Conservation (phyloP, 2,888 invertebrate genomes). For the Yponomeuta cagnagella region DNA sequence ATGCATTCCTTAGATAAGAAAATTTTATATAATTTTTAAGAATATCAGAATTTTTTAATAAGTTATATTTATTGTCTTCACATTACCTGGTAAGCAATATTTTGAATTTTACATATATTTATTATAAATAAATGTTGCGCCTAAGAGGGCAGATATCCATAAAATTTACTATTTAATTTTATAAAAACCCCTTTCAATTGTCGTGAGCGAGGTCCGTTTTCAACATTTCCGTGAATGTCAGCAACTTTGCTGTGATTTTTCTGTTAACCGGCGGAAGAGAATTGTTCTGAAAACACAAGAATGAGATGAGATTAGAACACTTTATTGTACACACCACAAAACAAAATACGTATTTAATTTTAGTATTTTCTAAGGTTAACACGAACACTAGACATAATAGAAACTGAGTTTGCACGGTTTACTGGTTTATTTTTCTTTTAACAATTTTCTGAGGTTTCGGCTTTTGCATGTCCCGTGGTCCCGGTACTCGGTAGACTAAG, state of each 20-base stretch:
- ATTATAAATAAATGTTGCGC: neutral
- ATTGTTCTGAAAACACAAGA: conserved; percentile 41
- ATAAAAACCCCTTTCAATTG: conserved; percentile 38
- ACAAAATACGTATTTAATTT: no score
- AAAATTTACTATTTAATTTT: neutral
- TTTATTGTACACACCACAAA: no score
- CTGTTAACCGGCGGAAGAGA: conserved; percentile 45
- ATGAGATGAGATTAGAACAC: neutral
- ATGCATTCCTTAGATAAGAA: neutral
- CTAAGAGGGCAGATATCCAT: conserved; percentile 6
- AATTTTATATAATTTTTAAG: neutral
- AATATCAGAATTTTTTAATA: neutral
- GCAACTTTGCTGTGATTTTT: conserved; percentile 49
- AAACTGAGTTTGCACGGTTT: no score
- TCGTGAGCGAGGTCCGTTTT: conserved; percentile 51
- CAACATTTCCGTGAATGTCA: conserved; percentile 40
- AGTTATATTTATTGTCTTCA: neutral
- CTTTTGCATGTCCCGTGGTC: no score
- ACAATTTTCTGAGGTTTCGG: no score
- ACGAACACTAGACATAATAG: no score
- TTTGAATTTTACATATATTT: conserved; percentile 11
- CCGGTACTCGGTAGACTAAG: no score
- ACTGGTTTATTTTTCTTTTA: no score
- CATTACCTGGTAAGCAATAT: neutral
- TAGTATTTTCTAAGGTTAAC: no score